These are phyloP conservation scores for Scotopteryx bipunctaria DNA, from an alignment of 2,888 invertebrate genomes.

Conservation along the genomic window DNA sequence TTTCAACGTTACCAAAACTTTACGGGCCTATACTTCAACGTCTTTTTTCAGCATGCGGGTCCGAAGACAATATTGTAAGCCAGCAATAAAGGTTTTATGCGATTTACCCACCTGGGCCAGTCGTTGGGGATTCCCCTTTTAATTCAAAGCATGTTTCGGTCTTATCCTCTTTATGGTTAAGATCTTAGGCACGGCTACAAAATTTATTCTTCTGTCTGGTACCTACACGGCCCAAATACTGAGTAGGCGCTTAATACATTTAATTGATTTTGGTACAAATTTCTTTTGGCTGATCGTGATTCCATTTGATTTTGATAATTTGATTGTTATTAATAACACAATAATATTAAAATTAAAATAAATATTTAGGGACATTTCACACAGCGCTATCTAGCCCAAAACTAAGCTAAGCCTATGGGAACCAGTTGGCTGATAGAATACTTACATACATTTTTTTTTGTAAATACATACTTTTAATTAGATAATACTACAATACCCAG, in stretches of 20 bases:
- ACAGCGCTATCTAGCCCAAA: too few species aligned
- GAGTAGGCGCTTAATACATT: conserved; percentile 11
- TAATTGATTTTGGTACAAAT: conserved; percentile 14
- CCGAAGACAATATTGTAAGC: conserved; percentile 34
- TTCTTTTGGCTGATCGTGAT: background rate
- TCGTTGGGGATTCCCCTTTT: conserved; percentile 31
- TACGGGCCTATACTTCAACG: conserved; percentile 1
- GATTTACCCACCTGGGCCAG: conserved; percentile 38
- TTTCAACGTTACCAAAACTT: conserved; percentile 4
- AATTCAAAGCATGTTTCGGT: conserved; percentile 28
- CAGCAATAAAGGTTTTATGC: conserved; percentile 47
- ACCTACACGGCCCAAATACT: conserved; percentile 2
- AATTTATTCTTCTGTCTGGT: conserved; percentile 18
- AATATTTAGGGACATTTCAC: too few species aligned
- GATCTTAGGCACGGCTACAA: conserved; percentile 3
- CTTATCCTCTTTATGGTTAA: conserved; percentile 2
- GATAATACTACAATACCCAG: too few species aligned
- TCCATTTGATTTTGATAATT: too few species aligned
- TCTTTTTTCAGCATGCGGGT: conserved; percentile 20
- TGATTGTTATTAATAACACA: too few species aligned
- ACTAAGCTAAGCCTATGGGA: too few species aligned
- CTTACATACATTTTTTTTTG: too few species aligned
- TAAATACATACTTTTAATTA: too few species aligned
- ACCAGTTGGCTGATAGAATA: too few species aligned
- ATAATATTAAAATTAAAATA: too few species aligned